Evolutionary conservation across 2,888 invertebrate species (phyloP).

Genomic region (Dioctria linearis): DNA sequence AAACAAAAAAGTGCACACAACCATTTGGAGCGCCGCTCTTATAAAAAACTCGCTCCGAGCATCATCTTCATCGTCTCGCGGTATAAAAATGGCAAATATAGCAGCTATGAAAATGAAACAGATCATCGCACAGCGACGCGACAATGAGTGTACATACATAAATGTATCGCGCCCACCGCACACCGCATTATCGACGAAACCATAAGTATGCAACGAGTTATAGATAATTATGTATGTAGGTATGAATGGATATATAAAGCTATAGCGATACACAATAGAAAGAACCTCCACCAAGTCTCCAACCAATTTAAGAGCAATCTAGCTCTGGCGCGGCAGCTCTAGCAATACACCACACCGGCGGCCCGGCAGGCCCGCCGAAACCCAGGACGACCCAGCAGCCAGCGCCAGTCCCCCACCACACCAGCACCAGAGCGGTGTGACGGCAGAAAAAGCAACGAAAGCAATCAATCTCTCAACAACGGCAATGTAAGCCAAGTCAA

Average conservation of each 20-base stretch:
- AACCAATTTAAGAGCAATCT: neutral
- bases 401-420: too few species aligned
- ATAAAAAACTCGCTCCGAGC: neutral
- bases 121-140: neutral
- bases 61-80: neutral
- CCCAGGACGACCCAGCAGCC: neutral
- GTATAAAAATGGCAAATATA: neutral
- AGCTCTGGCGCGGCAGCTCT: neutral
- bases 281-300: neutral
- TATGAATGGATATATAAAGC: neutral
- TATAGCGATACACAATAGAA: neutral
- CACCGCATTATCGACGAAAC: neutral
- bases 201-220: neutral
- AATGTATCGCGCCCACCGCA: neutral
- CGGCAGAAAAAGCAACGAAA: neutral
- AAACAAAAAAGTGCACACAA: neutral
- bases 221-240: neutral
- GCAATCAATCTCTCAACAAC: conserved; percentile 39
- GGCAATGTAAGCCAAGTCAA: conserved; percentile 38
- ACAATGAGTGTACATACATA: neutral
- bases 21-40: neutral
- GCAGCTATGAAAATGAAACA: neutral
- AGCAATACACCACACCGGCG: neutral
- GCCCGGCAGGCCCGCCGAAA: neutral
- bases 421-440: too few species aligned